Evolutionary conservation across 2,113 vertebrate species (phyloP).

Genomic region (Xerus inauris): DNA sequence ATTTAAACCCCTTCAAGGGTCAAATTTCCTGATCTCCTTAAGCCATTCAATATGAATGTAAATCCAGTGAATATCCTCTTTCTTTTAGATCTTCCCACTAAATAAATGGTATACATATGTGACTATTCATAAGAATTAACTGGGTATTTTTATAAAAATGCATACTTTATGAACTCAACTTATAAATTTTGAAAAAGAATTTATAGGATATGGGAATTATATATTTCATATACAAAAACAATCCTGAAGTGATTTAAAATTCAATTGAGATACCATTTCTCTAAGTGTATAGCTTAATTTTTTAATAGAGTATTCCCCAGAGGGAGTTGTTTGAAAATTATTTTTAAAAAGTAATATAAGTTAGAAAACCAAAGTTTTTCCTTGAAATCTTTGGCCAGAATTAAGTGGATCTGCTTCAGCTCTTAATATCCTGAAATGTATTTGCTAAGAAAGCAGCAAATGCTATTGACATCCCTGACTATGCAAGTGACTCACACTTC

Average conservation of each 20-base stretch:
- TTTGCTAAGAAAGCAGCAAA: neutral
- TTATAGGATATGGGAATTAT: neutral
- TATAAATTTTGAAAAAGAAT: slow-evolving; percentile 24
- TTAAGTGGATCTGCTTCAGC: neutral
- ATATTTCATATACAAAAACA: neutral
- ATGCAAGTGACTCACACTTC: neutral
- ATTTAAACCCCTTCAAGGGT: slow-evolving; percentile 10
- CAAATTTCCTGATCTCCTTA: slow-evolving; percentile 57
- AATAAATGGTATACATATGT: slow-evolving; percentile 6
- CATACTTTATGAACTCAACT: neutral
- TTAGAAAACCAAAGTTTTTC: neutral
- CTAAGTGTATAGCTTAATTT: slow-evolving; percentile 14
- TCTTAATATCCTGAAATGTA: neutral
- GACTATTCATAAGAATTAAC: neutral
- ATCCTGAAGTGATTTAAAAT: neutral
- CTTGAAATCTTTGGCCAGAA: neutral
- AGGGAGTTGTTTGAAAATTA: neutral
- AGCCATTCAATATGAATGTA: slow-evolving; percentile 48
- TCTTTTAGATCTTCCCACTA: slow-evolving; percentile 28
- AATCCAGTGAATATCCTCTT: slow-evolving; percentile 30
- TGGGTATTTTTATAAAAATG: slow-evolving; percentile 31
- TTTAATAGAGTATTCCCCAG: neutral
- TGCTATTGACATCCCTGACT: neutral
- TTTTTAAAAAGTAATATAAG: neutral
- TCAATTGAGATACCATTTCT: neutral